Conservation (phyloP, 2,888 invertebrate species). For the Leptodirus hochenwartii region DNA sequence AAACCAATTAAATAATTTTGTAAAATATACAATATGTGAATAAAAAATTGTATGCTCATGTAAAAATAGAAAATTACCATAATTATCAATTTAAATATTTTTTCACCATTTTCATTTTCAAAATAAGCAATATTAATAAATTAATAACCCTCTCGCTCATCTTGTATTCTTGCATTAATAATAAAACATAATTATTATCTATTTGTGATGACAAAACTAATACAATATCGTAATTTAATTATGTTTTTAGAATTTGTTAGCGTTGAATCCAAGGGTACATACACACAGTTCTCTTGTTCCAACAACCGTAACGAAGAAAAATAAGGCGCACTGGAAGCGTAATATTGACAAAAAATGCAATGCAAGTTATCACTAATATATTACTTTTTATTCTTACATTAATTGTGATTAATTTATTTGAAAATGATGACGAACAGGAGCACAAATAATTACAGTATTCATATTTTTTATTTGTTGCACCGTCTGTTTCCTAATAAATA, state of each 20-base stretch:
- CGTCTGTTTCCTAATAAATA: neutral
- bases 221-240: conserved; percentile 10
- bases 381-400: conserved; percentile 3
- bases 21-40: too few species aligned
- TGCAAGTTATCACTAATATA: conserved; percentile 34
- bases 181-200: neutral
- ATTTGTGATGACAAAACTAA: neutral
- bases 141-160: too few species aligned
- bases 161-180: too few species aligned
- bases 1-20: conserved; percentile 3
- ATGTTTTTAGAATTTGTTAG: conserved; percentile 59
- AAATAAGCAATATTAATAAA: too few species aligned
- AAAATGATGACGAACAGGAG: too few species aligned
- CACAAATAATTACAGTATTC: too few species aligned
- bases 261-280: conserved; percentile 69
- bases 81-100: neutral
- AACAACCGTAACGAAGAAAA: conserved; percentile 65
- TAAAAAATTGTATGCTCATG: too few species aligned
- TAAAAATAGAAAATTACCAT: neutral
- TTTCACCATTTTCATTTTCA: too few species aligned
- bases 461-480: neutral
- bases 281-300: conserved; percentile 65
- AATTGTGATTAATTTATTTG: neutral
- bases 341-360: conserved; percentile 70
- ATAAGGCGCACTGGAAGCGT: conserved; percentile 90